Evolutionary conservation across 2,797 vertebrate genomes (phyloP), one percentile per base, ranked within the genome.

Genomic region (Eremophila alpestris): DNA sequence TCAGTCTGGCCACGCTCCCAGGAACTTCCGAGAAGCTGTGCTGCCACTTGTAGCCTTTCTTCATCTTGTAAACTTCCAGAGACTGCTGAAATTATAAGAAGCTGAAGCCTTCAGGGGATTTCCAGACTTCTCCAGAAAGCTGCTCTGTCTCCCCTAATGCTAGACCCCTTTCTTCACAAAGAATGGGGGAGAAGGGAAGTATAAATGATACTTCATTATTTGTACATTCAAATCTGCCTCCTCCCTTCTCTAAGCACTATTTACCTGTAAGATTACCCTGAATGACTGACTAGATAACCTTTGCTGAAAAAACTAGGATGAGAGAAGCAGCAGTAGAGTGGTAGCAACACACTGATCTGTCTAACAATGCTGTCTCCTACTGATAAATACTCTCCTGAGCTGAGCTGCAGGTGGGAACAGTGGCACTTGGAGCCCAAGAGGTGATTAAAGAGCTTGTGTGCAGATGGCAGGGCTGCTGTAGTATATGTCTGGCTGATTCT

Each of bases 1-100:
- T 94, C 3, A 2, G 45, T 87, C 83, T 97, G 94, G 92, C 92
- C 16, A 1, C 74, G 75, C 54, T 97, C 93, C 96, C 93, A 65
- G 90, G 68, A 93, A 71, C 90, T 96, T 95, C 93, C 15, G 29
- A 96, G 96, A 96, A 96, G 71, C 90, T 71, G 32, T 74, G 70
- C 77, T 89, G 67, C 81, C 63, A 76, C 67, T 95, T 71, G 63
- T 48, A 93, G 89, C 78, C 36, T 83, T 89, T 87, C 89, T 85
- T 91, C 87, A 36, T 94, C 75, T 92, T 8, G 1, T 90, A 71
- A 92, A 64, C 54, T 84, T 74, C 27, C 36, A 78, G 75, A 24
- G 75, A 68, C 49, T 87, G 75, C 81, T 87, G 49, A 64, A 94
- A 52, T 83, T 91, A 29, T 60, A 55, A 89, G 60, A 89, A 70